Evolutionary conservation across 1,140 invertebrate species (phyloP).

Genomic region (Saccostrea glomerata): DNA sequence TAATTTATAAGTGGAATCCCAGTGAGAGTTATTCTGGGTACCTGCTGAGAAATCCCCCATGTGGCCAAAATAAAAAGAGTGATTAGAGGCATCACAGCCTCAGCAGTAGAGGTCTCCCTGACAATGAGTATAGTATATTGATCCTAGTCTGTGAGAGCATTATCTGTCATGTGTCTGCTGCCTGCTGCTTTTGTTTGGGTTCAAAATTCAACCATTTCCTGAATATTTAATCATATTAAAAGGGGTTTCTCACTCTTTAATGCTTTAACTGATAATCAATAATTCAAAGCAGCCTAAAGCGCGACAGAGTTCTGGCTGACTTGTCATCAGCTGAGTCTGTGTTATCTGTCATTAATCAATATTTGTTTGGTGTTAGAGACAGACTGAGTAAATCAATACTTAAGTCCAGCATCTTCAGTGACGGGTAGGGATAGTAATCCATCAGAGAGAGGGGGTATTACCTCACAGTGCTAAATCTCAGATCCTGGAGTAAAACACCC

Average conservation of each 20-base stretch:
- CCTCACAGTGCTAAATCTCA: neutral
- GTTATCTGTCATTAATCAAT: neutral
- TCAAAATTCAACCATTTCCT: neutral
- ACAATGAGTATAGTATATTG: neutral
- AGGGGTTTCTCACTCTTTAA: neutral
- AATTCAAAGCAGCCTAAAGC: neutral
- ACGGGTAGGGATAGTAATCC: neutral
- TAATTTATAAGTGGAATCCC: no score
- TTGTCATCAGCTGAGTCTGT: conserved; percentile 8
- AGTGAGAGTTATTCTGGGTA: no score
- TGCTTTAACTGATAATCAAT: conserved; percentile 8
- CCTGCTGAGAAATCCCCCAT: no score
- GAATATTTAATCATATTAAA: neutral
- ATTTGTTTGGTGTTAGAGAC: neutral
- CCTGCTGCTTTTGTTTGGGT: neutral
- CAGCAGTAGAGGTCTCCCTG: neutral
- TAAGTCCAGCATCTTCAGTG: neutral
- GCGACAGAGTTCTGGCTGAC: neutral
- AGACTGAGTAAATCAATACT: neutral
- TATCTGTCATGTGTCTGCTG: neutral
- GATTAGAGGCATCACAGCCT: neutral
- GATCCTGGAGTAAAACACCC: neutral
- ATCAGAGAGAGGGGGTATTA: neutral
- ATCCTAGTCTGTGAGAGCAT: neutral
- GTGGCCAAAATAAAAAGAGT: no score